phyloP scores from a whole-genome alignment of 2,797 vertebrate genomes.

The Pseudopleuronectes americanus region DNA sequence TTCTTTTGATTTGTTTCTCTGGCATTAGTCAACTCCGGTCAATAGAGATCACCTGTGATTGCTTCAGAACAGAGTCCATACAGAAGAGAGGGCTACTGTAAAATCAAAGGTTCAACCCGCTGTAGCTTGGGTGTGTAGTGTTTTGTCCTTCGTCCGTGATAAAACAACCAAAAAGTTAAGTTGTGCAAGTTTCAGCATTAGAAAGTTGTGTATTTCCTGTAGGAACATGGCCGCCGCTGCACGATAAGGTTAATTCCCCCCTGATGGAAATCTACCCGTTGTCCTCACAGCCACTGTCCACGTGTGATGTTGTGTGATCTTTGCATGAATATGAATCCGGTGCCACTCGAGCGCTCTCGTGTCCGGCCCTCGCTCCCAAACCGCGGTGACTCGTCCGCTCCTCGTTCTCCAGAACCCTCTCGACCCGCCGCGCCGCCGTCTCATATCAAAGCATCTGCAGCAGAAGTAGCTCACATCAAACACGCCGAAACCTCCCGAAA shows the following conservation, averaged over 20 bases:
- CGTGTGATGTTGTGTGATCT: slow-evolving; percentile 38
- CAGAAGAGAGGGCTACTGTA: slow-evolving; percentile 9
- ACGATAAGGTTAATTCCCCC: slow-evolving; percentile 1
- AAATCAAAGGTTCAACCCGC: background rate
- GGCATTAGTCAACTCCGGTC: slow-evolving; percentile 53
- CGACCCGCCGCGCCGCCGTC: slow-evolving; percentile 71
- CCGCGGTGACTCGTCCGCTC: slow-evolving; percentile 9
- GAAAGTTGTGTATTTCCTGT: background rate
- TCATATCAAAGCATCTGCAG: slow-evolving; percentile 92
- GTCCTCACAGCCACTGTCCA: background rate
- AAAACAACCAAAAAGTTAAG: background rate
- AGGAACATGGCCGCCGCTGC: background rate
- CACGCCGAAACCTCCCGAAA: slow-evolving; percentile 80
- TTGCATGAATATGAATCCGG: slow-evolving; percentile 61
- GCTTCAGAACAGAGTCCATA: slow-evolving; percentile 7
- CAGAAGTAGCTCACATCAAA: slow-evolving; percentile 90
- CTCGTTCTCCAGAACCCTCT: slow-evolving; percentile 49
- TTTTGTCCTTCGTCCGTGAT: background rate
- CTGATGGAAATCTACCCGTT: background rate
- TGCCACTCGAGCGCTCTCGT: slow-evolving; percentile 36
- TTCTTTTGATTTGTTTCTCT: slow-evolving; percentile 24
- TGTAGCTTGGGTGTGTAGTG: background rate
- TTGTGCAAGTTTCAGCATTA: background rate
- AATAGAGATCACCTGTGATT: slow-evolving; percentile 52
- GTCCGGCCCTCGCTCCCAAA: slow-evolving; percentile 26